phyloP scores from a whole-genome alignment of 2,113 vertebrate genomes.

The Phaetusa simplex region DNA sequence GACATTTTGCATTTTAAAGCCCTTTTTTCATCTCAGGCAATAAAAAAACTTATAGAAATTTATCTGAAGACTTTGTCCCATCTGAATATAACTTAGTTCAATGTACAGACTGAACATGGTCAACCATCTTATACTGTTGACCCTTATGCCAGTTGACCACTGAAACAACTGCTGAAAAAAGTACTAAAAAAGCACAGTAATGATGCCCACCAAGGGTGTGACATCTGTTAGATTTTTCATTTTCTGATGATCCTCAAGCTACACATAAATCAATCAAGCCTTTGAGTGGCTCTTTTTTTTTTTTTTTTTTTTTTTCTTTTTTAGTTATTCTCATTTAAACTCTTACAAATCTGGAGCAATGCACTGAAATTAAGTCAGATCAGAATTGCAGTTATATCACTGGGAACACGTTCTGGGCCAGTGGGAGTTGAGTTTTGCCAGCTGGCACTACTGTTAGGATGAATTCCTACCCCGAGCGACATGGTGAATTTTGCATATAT shows the following conservation, averaged over 20 bases:
- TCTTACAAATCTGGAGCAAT: background rate
- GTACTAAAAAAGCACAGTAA: background rate
- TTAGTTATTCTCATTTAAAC: background rate
- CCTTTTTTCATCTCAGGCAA: background rate
- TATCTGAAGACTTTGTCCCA: background rate
- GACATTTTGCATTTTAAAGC: background rate
- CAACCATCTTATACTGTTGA: background rate
- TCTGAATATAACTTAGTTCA: background rate
- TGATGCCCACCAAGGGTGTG: background rate
- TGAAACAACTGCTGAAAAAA: background rate
- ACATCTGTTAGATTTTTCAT: background rate
- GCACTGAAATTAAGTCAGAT: background rate
- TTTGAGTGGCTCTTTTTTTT: background rate
- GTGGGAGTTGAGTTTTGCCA: background rate
- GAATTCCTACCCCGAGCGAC: background rate
- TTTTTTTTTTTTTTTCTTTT: background rate
- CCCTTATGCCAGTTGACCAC: rapidly evolving
- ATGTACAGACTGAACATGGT: background rate
- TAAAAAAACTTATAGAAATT: background rate
- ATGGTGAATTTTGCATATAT: background rate
- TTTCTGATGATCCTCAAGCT: background rate
- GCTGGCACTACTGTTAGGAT: background rate
- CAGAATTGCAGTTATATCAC: background rate
- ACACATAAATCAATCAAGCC: background rate
- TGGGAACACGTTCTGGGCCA: background rate